These are phyloP conservation scores for Tanaodytes sp. DNA, from an alignment of 2,888 invertebrate species.

Conservation along the genomic window DNA sequence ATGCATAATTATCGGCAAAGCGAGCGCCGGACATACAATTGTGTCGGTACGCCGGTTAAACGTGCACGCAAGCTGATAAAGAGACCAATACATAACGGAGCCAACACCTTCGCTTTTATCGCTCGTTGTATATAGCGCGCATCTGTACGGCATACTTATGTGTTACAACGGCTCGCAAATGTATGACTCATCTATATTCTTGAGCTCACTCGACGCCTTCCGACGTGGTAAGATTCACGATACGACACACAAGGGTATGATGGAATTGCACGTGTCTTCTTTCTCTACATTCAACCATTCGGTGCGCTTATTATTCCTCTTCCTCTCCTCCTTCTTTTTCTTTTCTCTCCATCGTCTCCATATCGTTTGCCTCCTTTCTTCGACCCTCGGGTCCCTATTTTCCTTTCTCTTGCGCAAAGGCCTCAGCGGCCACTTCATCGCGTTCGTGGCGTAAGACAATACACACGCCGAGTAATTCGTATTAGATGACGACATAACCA, in stretches of 20 bases:
- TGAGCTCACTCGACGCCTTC: constrained; percentile 22
- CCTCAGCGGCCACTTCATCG: no score
- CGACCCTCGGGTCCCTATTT: not conserved
- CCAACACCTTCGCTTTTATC: constrained; percentile 49
- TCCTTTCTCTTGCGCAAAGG: not conserved
- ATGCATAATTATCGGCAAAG: no score
- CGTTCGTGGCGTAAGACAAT: constrained; percentile 20
- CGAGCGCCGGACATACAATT: constrained; percentile 6
- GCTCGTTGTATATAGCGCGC: constrained; percentile 20
- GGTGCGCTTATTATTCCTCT: constrained; percentile 7
- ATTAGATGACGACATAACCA: constrained; percentile 19
- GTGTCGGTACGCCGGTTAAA: constrained; percentile 25
- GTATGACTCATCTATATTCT: constrained; percentile 48
- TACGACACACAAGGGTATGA: no score
- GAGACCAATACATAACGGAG: constrained; percentile 30
- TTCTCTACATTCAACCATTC: constrained; percentile 29
- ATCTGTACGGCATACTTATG: constrained; percentile 30
- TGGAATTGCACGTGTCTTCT: constrained; percentile 37
- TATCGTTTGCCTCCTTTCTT: not conserved
- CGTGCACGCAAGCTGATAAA: constrained; percentile 37
- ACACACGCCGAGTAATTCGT: constrained; percentile 16
- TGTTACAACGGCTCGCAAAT: constrained; percentile 22
- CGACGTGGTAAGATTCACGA: constrained; percentile 43
- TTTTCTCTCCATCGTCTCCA: not conserved
- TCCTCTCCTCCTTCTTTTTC: constrained; percentile 2